Conservation (phyloP, 2,888 invertebrate genomes). For the Desoria tigrina region DNA sequence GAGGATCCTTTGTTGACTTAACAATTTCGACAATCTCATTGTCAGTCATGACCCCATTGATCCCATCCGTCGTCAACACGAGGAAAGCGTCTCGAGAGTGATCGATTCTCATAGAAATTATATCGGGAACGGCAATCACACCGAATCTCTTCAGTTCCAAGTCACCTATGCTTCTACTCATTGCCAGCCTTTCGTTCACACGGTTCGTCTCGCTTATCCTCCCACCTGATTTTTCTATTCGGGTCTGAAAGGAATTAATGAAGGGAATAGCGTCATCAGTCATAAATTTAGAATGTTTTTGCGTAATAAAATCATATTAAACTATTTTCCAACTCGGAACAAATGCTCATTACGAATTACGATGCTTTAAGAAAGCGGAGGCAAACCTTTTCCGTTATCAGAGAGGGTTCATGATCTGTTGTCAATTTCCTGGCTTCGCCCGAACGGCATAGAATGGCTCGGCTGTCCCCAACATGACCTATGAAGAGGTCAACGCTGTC, state of each 20-base stretch:
- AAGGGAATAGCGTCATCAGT: no score
- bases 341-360: no score
- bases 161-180: conserved; percentile 62
- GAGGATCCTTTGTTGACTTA: conserved; percentile 57
- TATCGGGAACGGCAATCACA: conserved; percentile 59
- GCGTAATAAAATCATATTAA: no score
- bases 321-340: no score
- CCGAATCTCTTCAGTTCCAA: conserved; percentile 60
- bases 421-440: conserved; percentile 58
- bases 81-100: conserved; percentile 61
- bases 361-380: no score
- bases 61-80: conserved; percentile 60
- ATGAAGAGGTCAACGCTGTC: conserved; percentile 59
- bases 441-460: conserved; percentile 60
- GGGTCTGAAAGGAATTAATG: conserved; percentile 50
- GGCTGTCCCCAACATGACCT: conserved; percentile 61
- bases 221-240: conserved; percentile 59
- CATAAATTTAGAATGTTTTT: not conserved
- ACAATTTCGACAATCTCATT: conserved; percentile 59
- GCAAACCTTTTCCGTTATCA: conserved; percentile 57
- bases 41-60: conserved; percentile 59
- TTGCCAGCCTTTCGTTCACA: conserved; percentile 60
- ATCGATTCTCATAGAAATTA: conserved; percentile 54
- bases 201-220: conserved; percentile 56
- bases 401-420: conserved; percentile 59